Evolutionary conservation across 1,140 invertebrate species (phyloP), one percentile per base, ranked within the genome.

Genomic region (Orius insidiosus): DNA sequence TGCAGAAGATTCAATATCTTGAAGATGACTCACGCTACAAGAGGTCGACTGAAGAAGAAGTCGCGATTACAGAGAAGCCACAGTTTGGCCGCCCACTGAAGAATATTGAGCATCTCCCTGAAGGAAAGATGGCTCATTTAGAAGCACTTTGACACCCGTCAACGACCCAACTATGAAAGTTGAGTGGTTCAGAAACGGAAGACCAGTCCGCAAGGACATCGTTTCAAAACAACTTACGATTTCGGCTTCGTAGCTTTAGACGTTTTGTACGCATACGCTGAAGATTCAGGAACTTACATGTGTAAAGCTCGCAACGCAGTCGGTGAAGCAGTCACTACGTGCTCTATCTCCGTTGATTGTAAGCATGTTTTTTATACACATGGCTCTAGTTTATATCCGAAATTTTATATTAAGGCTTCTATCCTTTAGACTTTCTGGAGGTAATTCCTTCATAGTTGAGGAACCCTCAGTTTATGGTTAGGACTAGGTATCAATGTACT

Each of bases 201-300:
- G 74, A 55, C 87, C 89, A 1, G 77, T 96, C 54, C 80, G 54
- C 83, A 86, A 58, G 69, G 68, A n/a, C 85, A 88, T 57, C 74
- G 86, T 53, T 89, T 89, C 62, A 87, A 89, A 61, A 89, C 87
- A 6, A 85, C 83, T 5, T 89, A 95, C 58, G 90, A 97, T 60
- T 95, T 96, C 67, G 90, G 90, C 49, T 95, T 88, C 62, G 89
- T 96, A 5, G 85, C 88, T 43, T 66, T 97, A 32, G 90, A 96
- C 61, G 85, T 98, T 56, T 67, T 96, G n/a, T 95, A 94, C 64
- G 85, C 87, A 35, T 94, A 93, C 64, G 77, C 86, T 32, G 92
- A 96, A 70, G 92, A 96, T 60, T 84, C 82, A 35, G 87, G 88
- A 39, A 89, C 87, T 44, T 97, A 96, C 61, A 88, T 88, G 75